Base-by-base conservation (phyloP, 2,797 vertebrate species). In the Botia almorhae region DNA sequence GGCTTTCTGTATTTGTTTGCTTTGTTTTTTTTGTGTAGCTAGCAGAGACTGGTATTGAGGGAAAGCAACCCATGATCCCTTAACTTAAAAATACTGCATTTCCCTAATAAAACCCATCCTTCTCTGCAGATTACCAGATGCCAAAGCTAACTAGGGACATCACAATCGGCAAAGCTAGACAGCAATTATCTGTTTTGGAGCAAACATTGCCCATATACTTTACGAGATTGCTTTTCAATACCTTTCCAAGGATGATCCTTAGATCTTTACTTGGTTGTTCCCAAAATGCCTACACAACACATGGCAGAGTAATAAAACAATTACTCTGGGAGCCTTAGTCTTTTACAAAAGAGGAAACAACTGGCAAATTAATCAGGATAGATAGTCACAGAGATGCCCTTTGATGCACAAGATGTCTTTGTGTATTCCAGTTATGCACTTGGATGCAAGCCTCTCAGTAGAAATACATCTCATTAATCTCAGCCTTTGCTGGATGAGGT, bases 161-260 rank as follows among this genome's bases (percentile, higher is more conserved):
- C 75, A 81, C 68, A 56, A 74, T 81, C 72, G 60, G 63, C 23
- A 61, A 73, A 84, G 74, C 56, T 78, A 75, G 76, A 82, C 71
- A 84, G 21, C 50, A 43, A 70, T 79, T 56, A 67, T 79, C 50
- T 61, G 67, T 74, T 78, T 87, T 69, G 91, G 43, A 93, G 92
- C 95, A 96, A 94, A 96, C 95, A 96, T 96, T 96, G 96, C 94
- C 95, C 93, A 95, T 92, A 92, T 90, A 73, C 61, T 90, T 92
- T 91, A 94, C 92, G 89, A 91, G 90, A 93, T 92, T 93, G 88
- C 85, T 82, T 75, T 33, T 64, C 46, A 80, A 71, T 48, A 71
- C 33, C 43, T 21, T 71, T 55, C 46, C 26, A 8, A 75, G 68
- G 65, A 67, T 56, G 55, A 39, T 36, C 74, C 39, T 65, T 13